Percentiles rank a stretch among this genome's conserved stretches.
Conservation (phyloP, 2,888 invertebrate species). For the Epinotia brunnichana region DNA sequence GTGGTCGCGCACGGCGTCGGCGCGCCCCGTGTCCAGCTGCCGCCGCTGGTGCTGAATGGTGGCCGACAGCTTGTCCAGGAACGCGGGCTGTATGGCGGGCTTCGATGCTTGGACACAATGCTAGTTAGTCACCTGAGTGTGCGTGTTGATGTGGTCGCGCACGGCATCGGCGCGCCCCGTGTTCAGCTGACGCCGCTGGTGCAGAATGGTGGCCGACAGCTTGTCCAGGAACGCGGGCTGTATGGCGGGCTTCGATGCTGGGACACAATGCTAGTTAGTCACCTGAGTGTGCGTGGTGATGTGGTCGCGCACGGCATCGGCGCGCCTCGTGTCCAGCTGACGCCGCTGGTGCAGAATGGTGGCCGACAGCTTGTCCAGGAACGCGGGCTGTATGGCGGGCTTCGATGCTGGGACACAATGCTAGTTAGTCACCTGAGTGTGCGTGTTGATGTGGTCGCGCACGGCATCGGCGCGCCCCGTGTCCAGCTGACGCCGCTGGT, state of each 20-base stretch:
- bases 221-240: slow-evolving; percentile 87
- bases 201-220: slow-evolving; percentile 89
- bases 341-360: slow-evolving; percentile 85
- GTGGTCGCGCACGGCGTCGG: slow-evolving; percentile 84
- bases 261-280: too few species aligned
- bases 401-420: slow-evolving; percentile 17
- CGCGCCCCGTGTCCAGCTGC: too few species aligned
- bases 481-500: too few species aligned
- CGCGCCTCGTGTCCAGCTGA: slow-evolving; percentile 80
- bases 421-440: too few species aligned
- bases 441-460: too few species aligned
- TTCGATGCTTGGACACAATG: too few species aligned
- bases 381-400: slow-evolving; percentile 65
- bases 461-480: too few species aligned
- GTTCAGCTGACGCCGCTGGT: slow-evolving; percentile 80
- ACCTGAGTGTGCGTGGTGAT: slow-evolving; percentile 89
- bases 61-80: too few species aligned
- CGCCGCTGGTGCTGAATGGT: too few species aligned
- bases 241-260: too few species aligned
- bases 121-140: slow-evolving; percentile 82
- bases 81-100: too few species aligned
- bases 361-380: slow-evolving; percentile 91
- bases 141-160: slow-evolving; percentile 88
- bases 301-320: slow-evolving; percentile 87
- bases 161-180: slow-evolving; percentile 85